phyloP scores from a whole-genome alignment of 2,888 invertebrate species.

The Schizaphis graminum region DNA sequence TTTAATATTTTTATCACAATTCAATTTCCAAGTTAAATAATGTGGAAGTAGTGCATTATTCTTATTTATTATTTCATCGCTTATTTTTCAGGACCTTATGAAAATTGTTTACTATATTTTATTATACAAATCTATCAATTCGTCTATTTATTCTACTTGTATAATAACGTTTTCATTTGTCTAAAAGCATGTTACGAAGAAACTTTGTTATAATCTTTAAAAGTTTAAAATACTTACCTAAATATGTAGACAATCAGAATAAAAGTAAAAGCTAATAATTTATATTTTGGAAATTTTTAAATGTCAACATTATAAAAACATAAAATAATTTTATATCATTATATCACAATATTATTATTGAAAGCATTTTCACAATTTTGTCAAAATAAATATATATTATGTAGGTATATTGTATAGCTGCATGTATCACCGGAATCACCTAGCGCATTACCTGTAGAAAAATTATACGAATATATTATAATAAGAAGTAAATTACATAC shows the following conservation, averaged over 20 bases:
- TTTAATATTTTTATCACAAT: neutral
- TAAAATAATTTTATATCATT: neutral
- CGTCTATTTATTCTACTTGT: too few species aligned
- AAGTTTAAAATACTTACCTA: neutral
- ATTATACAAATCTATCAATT: neutral
- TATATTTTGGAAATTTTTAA: neutral
- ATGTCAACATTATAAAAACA: neutral
- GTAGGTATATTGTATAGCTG: too few species aligned
- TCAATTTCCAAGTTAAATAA: neutral
- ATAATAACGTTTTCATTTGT: conserved; percentile 10
- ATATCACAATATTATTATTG: neutral
- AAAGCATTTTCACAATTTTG: neutral
- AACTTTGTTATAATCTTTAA: too few species aligned
- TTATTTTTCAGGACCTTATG: too few species aligned
- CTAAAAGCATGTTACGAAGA: neutral
- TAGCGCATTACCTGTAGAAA: neutral
- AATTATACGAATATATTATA: too few species aligned
- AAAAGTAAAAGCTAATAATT: neutral
- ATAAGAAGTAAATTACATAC: too few species aligned
- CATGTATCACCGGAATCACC: neutral
- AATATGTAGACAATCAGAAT: neutral
- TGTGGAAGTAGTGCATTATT: too few species aligned
- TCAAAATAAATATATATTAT: too few species aligned
- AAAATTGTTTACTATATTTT: neutral
- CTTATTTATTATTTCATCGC: too few species aligned